Conservation (phyloP, 2,113 vertebrate genomes). For the Pseudopipra pipra region DNA sequence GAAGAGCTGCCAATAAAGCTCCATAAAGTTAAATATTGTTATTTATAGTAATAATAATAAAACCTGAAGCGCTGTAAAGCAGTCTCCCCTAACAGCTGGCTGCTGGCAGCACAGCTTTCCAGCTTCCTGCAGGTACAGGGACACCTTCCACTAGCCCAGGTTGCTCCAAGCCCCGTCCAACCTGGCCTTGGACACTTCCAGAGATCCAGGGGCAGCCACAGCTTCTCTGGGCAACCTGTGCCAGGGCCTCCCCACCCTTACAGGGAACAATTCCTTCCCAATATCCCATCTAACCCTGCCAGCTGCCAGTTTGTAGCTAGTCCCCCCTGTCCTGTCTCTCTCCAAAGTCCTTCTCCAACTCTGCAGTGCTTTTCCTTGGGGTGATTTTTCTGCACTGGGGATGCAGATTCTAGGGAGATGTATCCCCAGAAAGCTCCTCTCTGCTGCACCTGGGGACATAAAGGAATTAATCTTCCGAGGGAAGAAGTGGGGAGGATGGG, state of each 20-base stretch:
- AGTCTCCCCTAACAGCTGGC: accelerated
- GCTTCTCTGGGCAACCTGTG: neutral
- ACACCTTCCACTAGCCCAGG: neutral
- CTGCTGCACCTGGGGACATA: accelerated
- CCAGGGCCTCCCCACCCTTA: neutral
- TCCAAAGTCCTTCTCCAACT: neutral
- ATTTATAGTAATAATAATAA: neutral
- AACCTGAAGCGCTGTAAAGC: neutral
- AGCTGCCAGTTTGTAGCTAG: accelerated
- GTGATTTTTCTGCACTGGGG: accelerated
- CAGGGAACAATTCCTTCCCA: neutral
- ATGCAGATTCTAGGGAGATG: neutral
- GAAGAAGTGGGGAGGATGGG: neutral
- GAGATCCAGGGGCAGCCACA: neutral
- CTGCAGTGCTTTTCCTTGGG: accelerated
- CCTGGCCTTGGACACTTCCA: neutral
- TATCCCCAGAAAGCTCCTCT: neutral
- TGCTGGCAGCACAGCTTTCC: neutral
- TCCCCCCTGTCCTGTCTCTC: neutral
- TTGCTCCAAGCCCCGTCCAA: neutral
- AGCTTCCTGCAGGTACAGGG: neutral
- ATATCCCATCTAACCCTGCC: accelerated
- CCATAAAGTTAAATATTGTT: neutral
- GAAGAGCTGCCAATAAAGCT: neutral
- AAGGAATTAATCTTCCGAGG: too few relatives aligned